These are phyloP conservation scores for Lobophora halterata DNA, from an alignment of 2,888 invertebrate species.

Conservation along the genomic window DNA sequence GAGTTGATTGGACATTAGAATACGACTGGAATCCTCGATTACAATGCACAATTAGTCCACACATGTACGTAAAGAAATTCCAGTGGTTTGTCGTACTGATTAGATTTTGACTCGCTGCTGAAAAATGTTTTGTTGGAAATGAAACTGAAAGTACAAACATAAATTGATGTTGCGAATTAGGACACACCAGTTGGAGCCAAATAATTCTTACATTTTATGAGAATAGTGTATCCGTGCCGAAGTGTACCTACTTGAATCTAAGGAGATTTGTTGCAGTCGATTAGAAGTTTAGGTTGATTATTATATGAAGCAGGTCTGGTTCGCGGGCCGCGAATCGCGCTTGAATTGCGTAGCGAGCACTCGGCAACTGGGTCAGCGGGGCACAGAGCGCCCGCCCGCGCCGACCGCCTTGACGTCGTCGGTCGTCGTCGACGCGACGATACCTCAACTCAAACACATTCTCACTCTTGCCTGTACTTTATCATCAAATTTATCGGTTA, in stretches of 20 bases:
- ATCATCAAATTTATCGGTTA: slow-evolving; percentile 20
- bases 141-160: too few species aligned
- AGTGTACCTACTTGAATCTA: too few species aligned
- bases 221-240: too few species aligned
- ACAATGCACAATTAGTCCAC: neutral
- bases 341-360: slow-evolving; percentile 73
- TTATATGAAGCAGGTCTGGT: slow-evolving; percentile 37
- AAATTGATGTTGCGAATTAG: too few species aligned
- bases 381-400: slow-evolving; percentile 57
- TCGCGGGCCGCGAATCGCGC: slow-evolving; percentile 69
- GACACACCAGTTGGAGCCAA: too few species aligned
- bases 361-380: slow-evolving; percentile 76
- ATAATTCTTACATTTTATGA: too few species aligned
- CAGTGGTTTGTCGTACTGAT: too few species aligned
- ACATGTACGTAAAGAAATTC: neutral
- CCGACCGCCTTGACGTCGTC: slow-evolving; percentile 43
- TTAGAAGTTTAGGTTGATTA: slow-evolving; percentile 26
- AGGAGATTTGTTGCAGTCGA: slow-evolving; percentile 17
- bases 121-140: too few species aligned
- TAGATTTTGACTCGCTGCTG: too few species aligned
- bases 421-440: slow-evolving; percentile 24
- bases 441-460: slow-evolving; percentile 10
- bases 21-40: neutral
- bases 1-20: slow-evolving; percentile 1
- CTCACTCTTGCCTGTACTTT: slow-evolving; percentile 16